phyloP scores from a whole-genome alignment of 2,113 vertebrate genomes.

The Puntigrus tetrazona region DNA sequence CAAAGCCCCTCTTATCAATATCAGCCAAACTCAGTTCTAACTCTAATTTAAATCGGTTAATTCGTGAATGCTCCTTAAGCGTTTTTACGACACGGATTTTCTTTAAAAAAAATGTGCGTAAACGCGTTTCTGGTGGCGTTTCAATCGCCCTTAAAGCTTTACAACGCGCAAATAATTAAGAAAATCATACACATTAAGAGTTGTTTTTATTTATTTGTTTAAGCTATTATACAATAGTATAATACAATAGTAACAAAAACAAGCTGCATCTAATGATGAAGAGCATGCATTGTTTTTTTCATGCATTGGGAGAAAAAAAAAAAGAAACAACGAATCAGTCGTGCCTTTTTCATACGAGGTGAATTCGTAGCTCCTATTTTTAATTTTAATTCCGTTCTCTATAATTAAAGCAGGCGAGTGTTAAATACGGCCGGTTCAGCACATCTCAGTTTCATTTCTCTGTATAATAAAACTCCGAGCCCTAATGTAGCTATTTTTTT shows the following conservation, averaged over 20 bases:
- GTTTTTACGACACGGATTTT: neutral
- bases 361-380: neutral
- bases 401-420: neutral
- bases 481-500: neutral
- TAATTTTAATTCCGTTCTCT: no score
- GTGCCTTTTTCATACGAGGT: neutral
- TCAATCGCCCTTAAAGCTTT: neutral
- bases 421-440: neutral
- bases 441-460: neutral
- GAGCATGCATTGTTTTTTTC: neutral
- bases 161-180: neutral
- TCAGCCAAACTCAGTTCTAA: no score
- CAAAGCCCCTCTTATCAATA: neutral
- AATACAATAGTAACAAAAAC: neutral
- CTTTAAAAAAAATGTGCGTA: neutral
- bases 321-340: neutral
- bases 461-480: neutral
- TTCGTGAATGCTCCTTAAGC: neutral
- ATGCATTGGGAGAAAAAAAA: neutral
- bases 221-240: no score
- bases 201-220: no score
- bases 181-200: no score
- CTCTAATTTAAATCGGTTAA: neutral
- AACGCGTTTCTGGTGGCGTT: neutral
- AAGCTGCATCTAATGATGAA: neutral